Evolutionary conservation across 2,797 vertebrate genomes (phyloP).

Genomic region (Poecilia velifera): DNA sequence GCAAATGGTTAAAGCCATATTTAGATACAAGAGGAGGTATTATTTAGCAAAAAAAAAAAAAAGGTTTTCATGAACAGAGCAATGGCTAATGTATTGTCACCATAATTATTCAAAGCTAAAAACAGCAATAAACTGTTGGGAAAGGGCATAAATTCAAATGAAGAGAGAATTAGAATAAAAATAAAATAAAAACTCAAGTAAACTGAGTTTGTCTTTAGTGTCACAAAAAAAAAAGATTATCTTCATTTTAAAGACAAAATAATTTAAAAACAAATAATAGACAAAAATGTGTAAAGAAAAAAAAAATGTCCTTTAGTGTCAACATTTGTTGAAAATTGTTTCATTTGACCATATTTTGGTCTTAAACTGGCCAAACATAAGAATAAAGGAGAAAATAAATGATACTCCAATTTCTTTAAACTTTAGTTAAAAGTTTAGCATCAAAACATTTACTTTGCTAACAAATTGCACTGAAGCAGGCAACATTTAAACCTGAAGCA

Average conservation of each 20-base stretch:
- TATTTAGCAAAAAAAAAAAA: neutral
- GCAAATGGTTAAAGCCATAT: slow-evolving; percentile 2
- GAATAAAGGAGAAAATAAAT: neutral
- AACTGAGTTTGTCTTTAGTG: neutral
- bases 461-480: slow-evolving; percentile 17
- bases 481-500: slow-evolving; percentile 17
- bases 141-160: neutral
- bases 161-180: neutral
- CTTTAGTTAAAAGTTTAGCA: neutral
- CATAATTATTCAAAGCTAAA: neutral
- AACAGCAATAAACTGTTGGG: neutral
- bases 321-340: neutral
- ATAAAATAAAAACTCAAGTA: neutral
- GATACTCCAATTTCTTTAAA: neutral
- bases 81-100: neutral
- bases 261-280: neutral
- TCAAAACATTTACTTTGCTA: slow-evolving; percentile 21
- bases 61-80: neutral
- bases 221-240: neutral
- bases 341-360: slow-evolving; percentile 31
- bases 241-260: slow-evolving; percentile 4
- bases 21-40: neutral
- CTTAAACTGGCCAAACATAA: slow-evolving; percentile 5
- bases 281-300: neutral
- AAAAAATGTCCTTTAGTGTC: neutral